Conservation (phyloP, 2,797 vertebrate species). For the Premnoplex brunnescens region DNA sequence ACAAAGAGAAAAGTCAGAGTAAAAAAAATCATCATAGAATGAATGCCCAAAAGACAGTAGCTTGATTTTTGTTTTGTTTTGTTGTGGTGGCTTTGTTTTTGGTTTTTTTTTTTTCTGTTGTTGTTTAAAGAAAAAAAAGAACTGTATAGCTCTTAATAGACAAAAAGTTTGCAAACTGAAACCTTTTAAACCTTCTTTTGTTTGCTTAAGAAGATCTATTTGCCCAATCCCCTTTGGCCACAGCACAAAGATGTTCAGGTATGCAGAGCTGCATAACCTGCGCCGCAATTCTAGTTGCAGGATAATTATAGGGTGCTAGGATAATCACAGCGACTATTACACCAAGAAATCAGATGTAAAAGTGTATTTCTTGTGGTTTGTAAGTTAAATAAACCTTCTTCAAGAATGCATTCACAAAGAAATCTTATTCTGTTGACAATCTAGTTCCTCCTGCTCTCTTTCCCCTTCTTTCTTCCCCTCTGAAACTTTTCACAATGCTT, state of each 20-base stretch:
- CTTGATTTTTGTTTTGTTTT: not conserved
- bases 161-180: not conserved
- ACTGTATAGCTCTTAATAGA: not conserved
- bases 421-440: not conserved
- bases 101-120: not conserved
- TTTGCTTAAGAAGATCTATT: not conserved
- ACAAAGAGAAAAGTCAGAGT: constrained; percentile 7
- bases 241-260: not conserved
- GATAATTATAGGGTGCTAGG: not conserved
- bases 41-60: not conserved
- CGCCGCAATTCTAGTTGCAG: not conserved
- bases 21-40: not conserved
- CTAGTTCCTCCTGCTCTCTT: not conserved
- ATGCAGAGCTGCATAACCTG: not conserved
- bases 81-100: not conserved
- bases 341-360: constrained; percentile 3
- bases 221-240: not conserved
- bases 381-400: not conserved
- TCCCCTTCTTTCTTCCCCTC: not conserved
- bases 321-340: not conserved
- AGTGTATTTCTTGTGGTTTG: not conserved
- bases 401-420: not conserved
- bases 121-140: not conserved
- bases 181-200: not conserved
- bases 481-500: not conserved